Conservation (phyloP, 2,113 vertebrate species). For the Ophiodon elongatus region DNA sequence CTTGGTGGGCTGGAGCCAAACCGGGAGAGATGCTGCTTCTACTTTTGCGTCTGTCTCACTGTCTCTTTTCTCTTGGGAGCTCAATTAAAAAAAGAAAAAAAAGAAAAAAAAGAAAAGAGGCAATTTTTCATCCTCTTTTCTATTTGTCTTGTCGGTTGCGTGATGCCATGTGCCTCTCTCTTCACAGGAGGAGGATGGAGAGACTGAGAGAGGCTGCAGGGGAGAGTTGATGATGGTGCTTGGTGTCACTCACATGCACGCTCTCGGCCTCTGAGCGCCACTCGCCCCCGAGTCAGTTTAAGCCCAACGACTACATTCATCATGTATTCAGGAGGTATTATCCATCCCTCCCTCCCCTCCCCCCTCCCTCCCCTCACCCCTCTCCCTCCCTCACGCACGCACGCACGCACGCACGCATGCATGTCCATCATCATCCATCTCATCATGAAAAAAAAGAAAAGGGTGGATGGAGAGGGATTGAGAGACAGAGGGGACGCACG, state of each 20-base stretch:
- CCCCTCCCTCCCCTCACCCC: conserved; percentile 46
- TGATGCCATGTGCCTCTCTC: conserved; percentile 61
- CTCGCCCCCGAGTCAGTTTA: conserved; percentile 80
- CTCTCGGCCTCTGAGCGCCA: conserved; percentile 56
- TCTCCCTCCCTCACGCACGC: conserved; percentile 39
- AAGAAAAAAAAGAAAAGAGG: conserved; percentile 32
- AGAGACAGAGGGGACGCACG: conserved; percentile 44
- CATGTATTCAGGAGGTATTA: conserved; percentile 90
- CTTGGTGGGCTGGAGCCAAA: conserved; percentile 12
- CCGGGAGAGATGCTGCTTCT: conserved; percentile 8
- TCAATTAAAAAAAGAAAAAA: conserved; percentile 31
- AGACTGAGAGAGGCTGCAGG: conserved; percentile 72
- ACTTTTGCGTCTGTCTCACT: conserved; percentile 52
- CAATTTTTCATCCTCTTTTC: conserved; percentile 38
- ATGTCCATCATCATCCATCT: conserved; percentile 70
- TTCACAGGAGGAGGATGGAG: conserved; percentile 80
- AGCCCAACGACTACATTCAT: conserved; percentile 87
- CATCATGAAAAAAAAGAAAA: conserved; percentile 49
- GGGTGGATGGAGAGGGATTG: conserved; percentile 62
- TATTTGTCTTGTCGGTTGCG: conserved; percentile 44
- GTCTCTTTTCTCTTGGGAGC: conserved; percentile 26
- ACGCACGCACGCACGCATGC: not conserved
- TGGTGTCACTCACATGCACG: conserved; percentile 81
- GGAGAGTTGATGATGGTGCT: conserved; percentile 86
- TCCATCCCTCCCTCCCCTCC: conserved; percentile 66